phyloP scores from a whole-genome alignment of 2,797 vertebrate genomes.

The Lithobates sylvaticus region DNA sequence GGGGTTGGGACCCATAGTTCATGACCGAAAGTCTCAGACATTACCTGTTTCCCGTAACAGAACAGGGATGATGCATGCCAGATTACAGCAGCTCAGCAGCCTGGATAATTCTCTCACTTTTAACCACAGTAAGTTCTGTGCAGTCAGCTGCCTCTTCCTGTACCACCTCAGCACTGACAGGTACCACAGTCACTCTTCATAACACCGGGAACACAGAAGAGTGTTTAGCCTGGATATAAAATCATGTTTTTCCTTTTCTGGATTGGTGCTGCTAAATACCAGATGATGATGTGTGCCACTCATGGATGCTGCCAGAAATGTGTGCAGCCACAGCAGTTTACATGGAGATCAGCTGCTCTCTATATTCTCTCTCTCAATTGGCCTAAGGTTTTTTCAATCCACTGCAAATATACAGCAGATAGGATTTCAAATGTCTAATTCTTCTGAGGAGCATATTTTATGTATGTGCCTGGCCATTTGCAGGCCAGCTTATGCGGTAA shows the following conservation, averaged over 20 bases:
- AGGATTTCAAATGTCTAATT: background rate
- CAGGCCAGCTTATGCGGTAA: background rate
- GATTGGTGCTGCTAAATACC: conserved; percentile 41
- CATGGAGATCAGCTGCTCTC: background rate
- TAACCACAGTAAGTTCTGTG: conserved; percentile 94
- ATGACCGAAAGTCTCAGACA: conserved; percentile 98
- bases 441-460: background rate
- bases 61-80: conserved; percentile 93
- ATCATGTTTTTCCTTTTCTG: conserved; percentile 58
- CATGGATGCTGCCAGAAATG: conserved; percentile 59
- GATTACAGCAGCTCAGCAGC: conserved; percentile 94
- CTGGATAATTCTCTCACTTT: conserved; percentile 96
- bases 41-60: conserved; percentile 99
- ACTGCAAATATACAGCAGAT: background rate
- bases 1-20: conserved; percentile 85
- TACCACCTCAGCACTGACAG: conserved; percentile 72
- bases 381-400: background rate
- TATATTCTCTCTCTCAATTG: background rate
- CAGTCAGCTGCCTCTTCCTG: conserved; percentile 73
- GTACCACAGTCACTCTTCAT: conserved; percentile 60
- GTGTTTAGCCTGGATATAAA: background rate
- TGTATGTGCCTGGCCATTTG: background rate
- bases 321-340: conserved; percentile 2
- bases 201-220: conserved; percentile 27
- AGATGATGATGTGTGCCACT: conserved; percentile 72